Base-by-base conservation (phyloP, 2,797 vertebrate genomes). In the Micromesistius poutassou region DNA sequence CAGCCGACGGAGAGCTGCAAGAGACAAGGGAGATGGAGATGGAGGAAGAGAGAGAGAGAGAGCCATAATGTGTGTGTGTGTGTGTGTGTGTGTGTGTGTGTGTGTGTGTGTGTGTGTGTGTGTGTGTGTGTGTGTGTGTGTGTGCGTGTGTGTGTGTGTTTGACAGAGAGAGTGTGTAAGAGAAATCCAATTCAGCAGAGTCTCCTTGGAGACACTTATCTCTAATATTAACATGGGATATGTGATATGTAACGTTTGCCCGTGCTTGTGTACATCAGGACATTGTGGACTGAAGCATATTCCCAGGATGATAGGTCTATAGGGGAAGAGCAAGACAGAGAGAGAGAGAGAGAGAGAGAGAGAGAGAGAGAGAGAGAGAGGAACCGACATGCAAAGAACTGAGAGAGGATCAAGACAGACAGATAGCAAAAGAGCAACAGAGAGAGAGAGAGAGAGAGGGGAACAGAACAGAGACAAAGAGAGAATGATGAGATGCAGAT, bases 201-300 rank as follows among this genome's bases (percentile, higher is more conserved):
- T 78, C 81, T 85, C 79, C 80, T 77, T 76, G 68, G 82, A 85
- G 79, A 88, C 85, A 87, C 85, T 75, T 66, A 87, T 83, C 82
- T 81, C 76, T 5, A 42, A 87, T 82, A 87, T 89, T 87, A 89
- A 82, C 87, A 83, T 88, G 72, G 81, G 87, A 89, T 87, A 83
- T 79, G 35, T 82, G 80, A 79, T n/a, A n/a, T n/a, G n/a, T n/a
- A 82, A 82, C n/a, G 28, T 81, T 81, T 73, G 81, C 74, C 78
- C 68, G 80, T n/a, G 25, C 75, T 33, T 74, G 78, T 81, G 82
- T 70, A 72, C 78, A 68, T 74, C 77, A 68, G 81, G 74, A 87
- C 77, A 82, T 81, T 87, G 78, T 77, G 81, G 30, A 62, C 77
- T 83, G 85, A 88, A 81, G 78, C 4, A 82, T 84, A 75, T 81